Base-by-base conservation (phyloP, 2,113 vertebrate species). In the Sapayoa aenigma region DNA sequence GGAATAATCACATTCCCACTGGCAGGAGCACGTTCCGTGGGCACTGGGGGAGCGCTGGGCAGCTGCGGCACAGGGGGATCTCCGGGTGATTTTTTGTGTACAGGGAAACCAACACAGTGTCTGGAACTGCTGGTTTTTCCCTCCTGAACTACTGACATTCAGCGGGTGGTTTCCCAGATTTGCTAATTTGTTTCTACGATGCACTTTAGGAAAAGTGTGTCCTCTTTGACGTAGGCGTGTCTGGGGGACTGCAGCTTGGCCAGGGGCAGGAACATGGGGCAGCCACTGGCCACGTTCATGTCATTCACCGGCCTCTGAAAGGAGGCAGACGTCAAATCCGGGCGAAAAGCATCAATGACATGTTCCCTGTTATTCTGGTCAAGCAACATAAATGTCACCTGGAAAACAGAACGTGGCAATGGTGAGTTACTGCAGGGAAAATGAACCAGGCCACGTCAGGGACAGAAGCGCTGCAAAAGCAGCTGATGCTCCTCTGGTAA, bases 371-470 rank as follows among this genome's bases (percentile, higher is more conserved):
- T 97, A 31, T 98, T 98, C 67, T 98, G 98, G 95, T 98, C 98
- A 2, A 98, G 96, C 55, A 98, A 75, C 97, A 98, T 98, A 63
- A 98, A 98, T 0, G 98, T 98, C 71, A 98, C 98, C 98, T 98
- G 96, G 0, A 58, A 81, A 85, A 62, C 18, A 62, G 67, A 84
- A 25, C 0, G 59, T 0, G 14, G 65, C 65, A 81, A 7, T 1
- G n/a, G 25, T 14, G 62, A 71, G 90, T 35, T 21, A 30, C 5
- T 15, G 63, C 35, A 27, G 71, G 14, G 47, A 15, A 49, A 72
- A 58, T 1, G 47, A 83, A 41, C 7, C 23, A 11, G 60, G 17
- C 67, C 41, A 35, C 6, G 21, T 8, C 72, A 67, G 60, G 75
- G 80, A 7, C n/a, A 81, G 49, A 14, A 58, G 31, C 0, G 23